Evolutionary conservation across 2,888 invertebrate species (phyloP).

Genomic region (Drosophila paranaensis): DNA sequence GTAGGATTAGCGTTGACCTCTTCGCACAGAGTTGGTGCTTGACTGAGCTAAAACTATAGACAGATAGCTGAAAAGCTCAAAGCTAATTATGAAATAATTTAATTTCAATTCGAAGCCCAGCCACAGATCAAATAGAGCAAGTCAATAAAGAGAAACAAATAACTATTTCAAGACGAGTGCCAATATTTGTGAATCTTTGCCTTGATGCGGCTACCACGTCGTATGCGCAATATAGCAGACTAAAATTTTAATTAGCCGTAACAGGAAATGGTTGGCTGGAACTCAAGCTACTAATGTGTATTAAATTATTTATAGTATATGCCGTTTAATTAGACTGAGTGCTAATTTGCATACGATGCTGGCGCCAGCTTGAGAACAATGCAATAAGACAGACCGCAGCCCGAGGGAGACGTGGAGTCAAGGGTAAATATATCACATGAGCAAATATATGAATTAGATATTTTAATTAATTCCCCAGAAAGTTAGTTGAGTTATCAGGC

Average conservation of each 20-base stretch:
- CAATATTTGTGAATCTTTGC: constrained; percentile 9
- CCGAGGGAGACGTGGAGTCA: not conserved
- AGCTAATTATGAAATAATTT: not conserved
- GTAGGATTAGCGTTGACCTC: not conserved
- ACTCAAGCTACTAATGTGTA: not conserved
- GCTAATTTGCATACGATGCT: not conserved
- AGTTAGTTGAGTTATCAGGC: not conserved
- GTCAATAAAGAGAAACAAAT: not conserved
- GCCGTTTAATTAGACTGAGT: constrained; percentile 2
- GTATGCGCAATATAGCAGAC: constrained; percentile 18
- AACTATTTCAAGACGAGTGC: not conserved
- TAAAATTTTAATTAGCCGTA: constrained; percentile 20
- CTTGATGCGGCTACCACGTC: constrained; percentile 7
- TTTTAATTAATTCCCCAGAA: not conserved
- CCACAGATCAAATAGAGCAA: not conserved
- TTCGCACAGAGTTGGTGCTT: too few relatives aligned
- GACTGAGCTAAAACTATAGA: not conserved
- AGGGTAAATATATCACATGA: not conserved
- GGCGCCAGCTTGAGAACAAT: not conserved
- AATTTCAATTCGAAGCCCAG: not conserved
- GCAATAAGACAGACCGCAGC: not conserved
- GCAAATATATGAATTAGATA: not conserved
- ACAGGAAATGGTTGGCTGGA: not conserved
- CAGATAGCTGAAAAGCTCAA: not conserved
- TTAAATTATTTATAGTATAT: constrained; percentile 1